Evolutionary conservation across 2,113 vertebrate genomes (phyloP).

Genomic region (Epinephelus moara): DNA sequence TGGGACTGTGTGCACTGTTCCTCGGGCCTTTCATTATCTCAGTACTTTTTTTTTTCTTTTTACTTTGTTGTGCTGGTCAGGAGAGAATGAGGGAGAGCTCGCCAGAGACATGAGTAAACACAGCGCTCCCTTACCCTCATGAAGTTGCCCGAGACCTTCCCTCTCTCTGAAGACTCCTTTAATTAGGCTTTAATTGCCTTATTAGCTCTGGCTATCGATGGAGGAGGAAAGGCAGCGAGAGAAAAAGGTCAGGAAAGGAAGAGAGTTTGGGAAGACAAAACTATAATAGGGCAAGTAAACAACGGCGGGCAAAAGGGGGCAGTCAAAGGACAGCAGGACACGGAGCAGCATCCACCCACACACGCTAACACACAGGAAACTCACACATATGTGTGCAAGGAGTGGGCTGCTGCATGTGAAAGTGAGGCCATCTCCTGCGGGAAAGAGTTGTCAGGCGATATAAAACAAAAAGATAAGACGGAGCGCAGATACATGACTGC

Average conservation of each 20-base stretch:
- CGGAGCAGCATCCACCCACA: constrained; percentile 18
- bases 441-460: constrained; percentile 60
- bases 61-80: constrained; percentile 45
- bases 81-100: constrained; percentile 26
- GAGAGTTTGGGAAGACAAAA: constrained; percentile 36
- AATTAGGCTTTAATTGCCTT: constrained; percentile 84
- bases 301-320: constrained; percentile 24
- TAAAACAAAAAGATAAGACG: constrained; percentile 58
- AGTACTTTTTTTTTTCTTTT: constrained; percentile 5
- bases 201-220: constrained; percentile 79
- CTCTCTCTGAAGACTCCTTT: constrained; percentile 76
- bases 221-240: constrained; percentile 55
- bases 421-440: constrained; percentile 33
- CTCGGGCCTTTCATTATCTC: constrained; percentile 32
- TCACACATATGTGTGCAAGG: not conserved
- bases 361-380: not conserved
- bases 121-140: constrained; percentile 46
- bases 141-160: constrained; percentile 67
- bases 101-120: constrained; percentile 57
- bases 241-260: constrained; percentile 58
- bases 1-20: constrained; percentile 19
- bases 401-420: constrained; percentile 12
- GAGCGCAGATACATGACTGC: constrained; percentile 44
- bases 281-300: constrained; percentile 47
- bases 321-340: constrained; percentile 5